Conservation (phyloP, 2,113 vertebrate genomes). For the Oplegnathus fasciatus region DNA sequence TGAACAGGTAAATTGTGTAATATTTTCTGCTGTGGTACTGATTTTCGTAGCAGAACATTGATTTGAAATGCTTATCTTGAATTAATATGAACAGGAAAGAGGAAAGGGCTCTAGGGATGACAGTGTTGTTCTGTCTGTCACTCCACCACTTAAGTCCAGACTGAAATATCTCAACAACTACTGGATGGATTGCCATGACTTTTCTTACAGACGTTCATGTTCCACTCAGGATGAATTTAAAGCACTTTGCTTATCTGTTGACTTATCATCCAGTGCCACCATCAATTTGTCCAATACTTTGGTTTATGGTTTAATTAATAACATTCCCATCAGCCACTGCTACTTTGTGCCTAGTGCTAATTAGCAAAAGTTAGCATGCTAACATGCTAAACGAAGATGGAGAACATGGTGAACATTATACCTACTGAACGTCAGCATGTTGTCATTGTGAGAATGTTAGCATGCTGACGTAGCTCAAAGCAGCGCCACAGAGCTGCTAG, state of each 20-base stretch:
- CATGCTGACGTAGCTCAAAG: not conserved
- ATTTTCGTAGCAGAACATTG: not conserved
- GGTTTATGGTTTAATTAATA: not conserved
- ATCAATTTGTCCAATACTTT: not conserved
- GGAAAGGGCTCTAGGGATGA: no score
- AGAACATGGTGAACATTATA: not conserved
- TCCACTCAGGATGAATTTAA: not conserved
- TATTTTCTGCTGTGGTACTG: not conserved
- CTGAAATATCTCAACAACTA: not conserved
- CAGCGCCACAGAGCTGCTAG: not conserved
- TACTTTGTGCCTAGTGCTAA: not conserved
- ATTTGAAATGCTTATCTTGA: not conserved
- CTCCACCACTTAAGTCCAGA: no score
- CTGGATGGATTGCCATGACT: not conserved
- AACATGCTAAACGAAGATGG: not conserved
- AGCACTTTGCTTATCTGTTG: not conserved
- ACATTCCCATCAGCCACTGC: not conserved
- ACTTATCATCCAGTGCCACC: not conserved
- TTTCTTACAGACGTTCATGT: not conserved
- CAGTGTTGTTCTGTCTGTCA: not conserved
- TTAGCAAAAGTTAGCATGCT: not conserved
- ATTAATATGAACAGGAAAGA: not conserved
- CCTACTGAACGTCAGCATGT: no score
- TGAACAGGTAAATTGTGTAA: constrained; percentile 14
- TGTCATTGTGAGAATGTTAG: not conserved